These are phyloP conservation scores for Psettodes erumei DNA, from an alignment of 2,113 vertebrate genomes.

Conservation along the genomic window DNA sequence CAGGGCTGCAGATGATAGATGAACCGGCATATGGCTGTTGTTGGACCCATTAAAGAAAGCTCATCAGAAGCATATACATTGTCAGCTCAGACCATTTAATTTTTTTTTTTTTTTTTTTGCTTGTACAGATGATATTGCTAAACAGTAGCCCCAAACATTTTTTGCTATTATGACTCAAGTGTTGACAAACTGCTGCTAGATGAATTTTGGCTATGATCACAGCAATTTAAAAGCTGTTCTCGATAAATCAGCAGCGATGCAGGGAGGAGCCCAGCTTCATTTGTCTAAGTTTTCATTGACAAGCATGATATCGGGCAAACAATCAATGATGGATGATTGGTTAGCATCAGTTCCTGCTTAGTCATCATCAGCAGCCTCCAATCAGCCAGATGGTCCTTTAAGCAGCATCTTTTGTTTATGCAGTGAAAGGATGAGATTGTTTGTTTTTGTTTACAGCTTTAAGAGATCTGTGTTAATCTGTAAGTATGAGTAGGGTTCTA, in stretches of 20 bases:
- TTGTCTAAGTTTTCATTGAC: constrained; percentile 26
- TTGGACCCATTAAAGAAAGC: constrained; percentile 66
- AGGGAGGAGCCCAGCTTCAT: neutral
- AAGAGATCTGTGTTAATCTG: constrained; percentile 59
- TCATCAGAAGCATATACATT: constrained; percentile 56
- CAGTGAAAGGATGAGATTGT: constrained; percentile 21
- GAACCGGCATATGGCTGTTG: constrained; percentile 38
- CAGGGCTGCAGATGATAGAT: constrained; percentile 58
- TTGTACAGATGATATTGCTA: constrained; percentile 14
- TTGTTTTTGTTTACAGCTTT: constrained; percentile 48
- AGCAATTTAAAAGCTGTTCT: constrained; percentile 44
- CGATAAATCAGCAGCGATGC: constrained; percentile 24
- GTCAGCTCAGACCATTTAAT: too few relatives aligned
- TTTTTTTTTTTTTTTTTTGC: too few relatives aligned
- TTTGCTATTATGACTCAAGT: constrained; percentile 23
- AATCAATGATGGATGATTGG: constrained; percentile 27
- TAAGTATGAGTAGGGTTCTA: constrained; percentile 48
- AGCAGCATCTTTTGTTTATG: constrained; percentile 21
- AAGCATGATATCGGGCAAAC: constrained; percentile 16
- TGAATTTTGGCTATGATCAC: constrained; percentile 5
- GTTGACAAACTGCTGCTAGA: constrained; percentile 23
- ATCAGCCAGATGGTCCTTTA: constrained; percentile 45
- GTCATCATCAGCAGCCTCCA: constrained; percentile 17
- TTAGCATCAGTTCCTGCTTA: constrained; percentile 36
- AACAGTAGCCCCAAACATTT: constrained; percentile 27